Percentiles rank a stretch among this genome's conserved stretches.
phyloP scores from a whole-genome alignment of 2,888 invertebrate genomes.

The Eledone cirrhosa region DNA sequence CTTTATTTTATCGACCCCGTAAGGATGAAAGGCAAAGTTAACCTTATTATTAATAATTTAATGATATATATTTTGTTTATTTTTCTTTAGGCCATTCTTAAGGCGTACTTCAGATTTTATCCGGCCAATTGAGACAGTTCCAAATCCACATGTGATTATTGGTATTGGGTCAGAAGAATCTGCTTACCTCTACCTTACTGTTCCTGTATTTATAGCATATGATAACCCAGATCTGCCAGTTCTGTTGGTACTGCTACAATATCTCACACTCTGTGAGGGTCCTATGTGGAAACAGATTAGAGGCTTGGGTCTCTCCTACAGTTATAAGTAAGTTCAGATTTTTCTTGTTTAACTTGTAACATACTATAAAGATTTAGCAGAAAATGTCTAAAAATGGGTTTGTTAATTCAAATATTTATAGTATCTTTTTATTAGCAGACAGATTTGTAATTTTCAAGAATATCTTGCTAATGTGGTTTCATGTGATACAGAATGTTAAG shows the following conservation, averaged over 20 bases:
- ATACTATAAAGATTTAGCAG: neutral
- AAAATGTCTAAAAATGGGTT: no score
- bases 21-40: no score
- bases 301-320: constrained; percentile 86
- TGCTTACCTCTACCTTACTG: constrained; percentile 76
- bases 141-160: constrained; percentile 72
- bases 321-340: constrained; percentile 70
- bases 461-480: no score
- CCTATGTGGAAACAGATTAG: constrained; percentile 89
- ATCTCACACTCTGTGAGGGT: constrained; percentile 87
- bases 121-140: constrained; percentile 36
- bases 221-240: constrained; percentile 76
- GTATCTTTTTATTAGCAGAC: no score
- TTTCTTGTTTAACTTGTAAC: neutral
- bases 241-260: constrained; percentile 82
- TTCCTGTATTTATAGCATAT: constrained; percentile 75
- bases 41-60: no score
- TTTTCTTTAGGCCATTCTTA: constrained; percentile 36
- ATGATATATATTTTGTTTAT: no score
- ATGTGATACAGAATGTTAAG: no score
- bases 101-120: constrained; percentile 46
- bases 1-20: no score
- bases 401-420: no score
- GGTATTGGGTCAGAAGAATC: constrained; percentile 87
- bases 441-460: no score